A percentile compares a stretch with the other conserved stretches of the same genome.
Evolutionary conservation across 2,113 vertebrate genomes (phyloP).

Genomic region (Fulmarus glacialis): DNA sequence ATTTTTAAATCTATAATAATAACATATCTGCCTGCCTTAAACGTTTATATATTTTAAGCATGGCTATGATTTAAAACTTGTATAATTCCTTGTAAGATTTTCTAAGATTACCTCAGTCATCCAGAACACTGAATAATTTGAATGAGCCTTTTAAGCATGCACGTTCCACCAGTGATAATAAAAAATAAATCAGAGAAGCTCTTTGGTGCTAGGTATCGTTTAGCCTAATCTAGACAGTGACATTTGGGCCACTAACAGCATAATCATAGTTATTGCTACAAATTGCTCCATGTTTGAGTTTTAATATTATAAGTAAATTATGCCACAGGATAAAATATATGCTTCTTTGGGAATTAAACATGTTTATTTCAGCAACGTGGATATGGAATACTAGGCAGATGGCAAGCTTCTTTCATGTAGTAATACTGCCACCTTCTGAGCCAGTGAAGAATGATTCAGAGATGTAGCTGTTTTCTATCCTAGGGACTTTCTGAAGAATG

Average conservation of each 20-base stretch:
- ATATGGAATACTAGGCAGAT: not conserved
- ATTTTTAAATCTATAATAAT: conserved; percentile 12
- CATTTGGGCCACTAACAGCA: conserved; percentile 79
- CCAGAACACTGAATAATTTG: conserved; percentile 58
- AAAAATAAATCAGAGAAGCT: conserved; percentile 78
- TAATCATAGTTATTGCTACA: conserved; percentile 83
- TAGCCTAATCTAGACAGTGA: conserved; percentile 78
- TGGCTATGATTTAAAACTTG: conserved; percentile 54
- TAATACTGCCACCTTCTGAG: conserved; percentile 94
- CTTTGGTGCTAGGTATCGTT: conserved; percentile 76
- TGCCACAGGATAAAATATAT: conserved; percentile 80
- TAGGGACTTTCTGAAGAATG: not conserved
- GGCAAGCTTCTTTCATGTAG: conserved; percentile 76
- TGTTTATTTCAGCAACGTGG: conserved; percentile 78
- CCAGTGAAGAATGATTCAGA: conserved; percentile 66
- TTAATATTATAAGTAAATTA: conserved; percentile 86
- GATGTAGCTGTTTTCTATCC: not conserved
- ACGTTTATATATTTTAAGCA: conserved; percentile 4
- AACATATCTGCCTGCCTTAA: not conserved
- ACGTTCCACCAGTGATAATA: conserved; percentile 73
- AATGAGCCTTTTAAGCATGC: conserved; percentile 67
- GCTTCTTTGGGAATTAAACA: conserved; percentile 81
- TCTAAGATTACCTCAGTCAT: conserved; percentile 40
- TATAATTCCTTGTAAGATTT: conserved; percentile 48
- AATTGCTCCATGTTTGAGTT: conserved; percentile 82